These are phyloP conservation scores for Eristalis tenax DNA, from an alignment of 2,888 invertebrate species.

Conservation along the genomic window DNA sequence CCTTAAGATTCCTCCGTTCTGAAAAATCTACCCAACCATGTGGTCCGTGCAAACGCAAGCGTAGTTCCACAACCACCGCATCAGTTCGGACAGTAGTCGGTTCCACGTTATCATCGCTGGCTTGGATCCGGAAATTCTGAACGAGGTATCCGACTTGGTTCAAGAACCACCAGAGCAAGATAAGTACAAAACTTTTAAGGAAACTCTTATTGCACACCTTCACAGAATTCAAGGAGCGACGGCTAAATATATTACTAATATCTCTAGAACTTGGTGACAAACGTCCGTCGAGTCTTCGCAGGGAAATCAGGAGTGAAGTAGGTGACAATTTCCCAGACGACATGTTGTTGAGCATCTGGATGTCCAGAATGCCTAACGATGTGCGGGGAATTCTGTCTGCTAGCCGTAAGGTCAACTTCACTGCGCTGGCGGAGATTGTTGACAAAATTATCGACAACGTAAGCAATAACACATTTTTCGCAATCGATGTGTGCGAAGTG, in stretches of 20 bases:
- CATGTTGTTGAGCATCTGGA: not conserved
- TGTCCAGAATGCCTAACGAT: not conserved
- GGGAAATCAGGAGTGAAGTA: conserved; percentile 12
- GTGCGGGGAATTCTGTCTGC: not conserved
- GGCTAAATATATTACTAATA: conserved; percentile 7
- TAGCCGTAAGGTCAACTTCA: not conserved
- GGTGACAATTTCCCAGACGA: conserved; percentile 3
- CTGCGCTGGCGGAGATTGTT: not conserved
- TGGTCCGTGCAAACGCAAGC: not conserved
- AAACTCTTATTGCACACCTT: not conserved
- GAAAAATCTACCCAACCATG: not conserved
- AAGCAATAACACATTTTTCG: not conserved
- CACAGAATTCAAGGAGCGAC: conserved; percentile 10
- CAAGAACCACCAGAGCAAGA: not conserved
- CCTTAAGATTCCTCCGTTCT: not conserved
- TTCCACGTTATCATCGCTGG: not conserved
- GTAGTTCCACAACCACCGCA: not conserved
- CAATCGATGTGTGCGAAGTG: no score
- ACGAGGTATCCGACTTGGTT: not conserved
- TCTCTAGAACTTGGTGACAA: conserved; percentile 10
- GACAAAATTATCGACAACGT: not conserved
- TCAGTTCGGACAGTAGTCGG: not conserved
- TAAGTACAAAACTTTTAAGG: conserved; percentile 1
- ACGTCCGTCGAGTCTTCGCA: conserved; percentile 25
- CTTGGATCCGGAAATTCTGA: not conserved